Percentiles rank a stretch among this genome's conserved stretches.
These are phyloP conservation scores for Panagrolaimus sp. DNA, from an alignment of 1,140 invertebrate genomes.

Conservation along the genomic window DNA sequence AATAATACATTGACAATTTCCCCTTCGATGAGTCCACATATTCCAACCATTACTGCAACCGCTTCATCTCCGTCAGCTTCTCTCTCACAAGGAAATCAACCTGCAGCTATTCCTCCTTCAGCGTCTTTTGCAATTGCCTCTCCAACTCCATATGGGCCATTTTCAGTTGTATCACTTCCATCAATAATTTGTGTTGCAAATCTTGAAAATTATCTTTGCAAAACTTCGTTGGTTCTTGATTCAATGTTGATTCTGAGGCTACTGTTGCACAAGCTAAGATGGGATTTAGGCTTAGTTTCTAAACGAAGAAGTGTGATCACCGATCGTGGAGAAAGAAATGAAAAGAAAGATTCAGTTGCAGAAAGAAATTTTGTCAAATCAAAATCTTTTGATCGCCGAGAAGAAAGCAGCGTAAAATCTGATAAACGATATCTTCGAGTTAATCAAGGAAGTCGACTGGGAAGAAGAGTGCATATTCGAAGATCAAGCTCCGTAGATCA, in stretches of 20 bases:
- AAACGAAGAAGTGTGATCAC: conserved; percentile 27
- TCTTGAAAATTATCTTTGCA: conserved; percentile 55
- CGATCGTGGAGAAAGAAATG: conserved; percentile 12
- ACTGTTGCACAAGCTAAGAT: conserved; percentile 52
- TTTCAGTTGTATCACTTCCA: not conserved
- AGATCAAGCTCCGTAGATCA: conserved; percentile 54
- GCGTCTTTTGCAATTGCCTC: not conserved
- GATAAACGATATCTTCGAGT: conserved; percentile 55
- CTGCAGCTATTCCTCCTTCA: not conserved
- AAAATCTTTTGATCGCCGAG: conserved; percentile 52
- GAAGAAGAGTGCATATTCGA: conserved; percentile 52
- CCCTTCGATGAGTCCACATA: not conserved
- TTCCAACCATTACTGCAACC: conserved; percentile 9
- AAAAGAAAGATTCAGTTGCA: conserved; percentile 1
- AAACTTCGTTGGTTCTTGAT: conserved; percentile 53
- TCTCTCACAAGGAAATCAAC: not conserved
- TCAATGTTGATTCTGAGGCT: conserved; percentile 53
- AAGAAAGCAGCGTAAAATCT: conserved; percentile 36
- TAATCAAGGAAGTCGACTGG: conserved; percentile 50
- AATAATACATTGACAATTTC: no score
- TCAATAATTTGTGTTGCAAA: conserved; percentile 23
- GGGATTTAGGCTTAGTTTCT: conserved; percentile 41
- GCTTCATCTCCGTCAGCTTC: not conserved
- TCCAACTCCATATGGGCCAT: not conserved
- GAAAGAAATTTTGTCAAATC: conserved; percentile 42